A percentile compares a stretch with the other conserved stretches of the same genome.
phyloP scores from a whole-genome alignment of 2,113 vertebrate species.

The Pitta sordida region DNA sequence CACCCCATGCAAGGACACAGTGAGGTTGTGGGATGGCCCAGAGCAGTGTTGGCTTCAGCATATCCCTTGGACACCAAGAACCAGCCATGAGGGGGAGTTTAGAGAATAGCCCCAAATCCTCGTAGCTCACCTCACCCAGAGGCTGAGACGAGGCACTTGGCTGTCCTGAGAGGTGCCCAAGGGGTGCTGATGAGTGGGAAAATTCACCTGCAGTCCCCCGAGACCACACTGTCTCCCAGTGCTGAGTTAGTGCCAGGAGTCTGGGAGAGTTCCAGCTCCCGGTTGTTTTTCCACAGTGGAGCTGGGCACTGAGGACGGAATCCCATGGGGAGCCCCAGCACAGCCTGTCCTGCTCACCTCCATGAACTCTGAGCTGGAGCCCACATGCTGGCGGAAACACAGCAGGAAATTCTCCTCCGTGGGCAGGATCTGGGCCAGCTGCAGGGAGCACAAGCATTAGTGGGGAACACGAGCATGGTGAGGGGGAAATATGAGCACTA shows the following conservation, averaged over 20 bases:
- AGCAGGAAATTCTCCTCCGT: conserved; percentile 97
- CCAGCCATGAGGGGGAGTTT: neutral
- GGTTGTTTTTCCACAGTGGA: neutral
- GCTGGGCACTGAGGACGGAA: rapidly evolving
- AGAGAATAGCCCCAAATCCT: neutral
- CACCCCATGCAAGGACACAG: too few species aligned
- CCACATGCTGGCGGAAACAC: conserved; percentile 92
- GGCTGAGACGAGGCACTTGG: rapidly evolving
- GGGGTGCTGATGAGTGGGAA: neutral
- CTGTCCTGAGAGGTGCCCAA: neutral
- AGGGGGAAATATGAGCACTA: rapidly evolving
- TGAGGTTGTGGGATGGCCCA: neutral
- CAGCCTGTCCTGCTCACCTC: conserved; percentile 74
- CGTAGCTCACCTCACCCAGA: neutral
- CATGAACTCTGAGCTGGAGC: conserved; percentile 94
- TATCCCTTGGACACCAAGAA: neutral
- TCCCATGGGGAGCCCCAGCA: rapidly evolving
- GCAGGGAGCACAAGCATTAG: neutral
- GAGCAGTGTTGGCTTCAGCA: neutral
- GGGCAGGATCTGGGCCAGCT: conserved; percentile 96
- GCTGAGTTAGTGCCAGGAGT: neutral
- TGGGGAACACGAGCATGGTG: neutral
- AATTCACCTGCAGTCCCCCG: neutral
- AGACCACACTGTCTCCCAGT: neutral
- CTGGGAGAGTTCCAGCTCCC: neutral